Base-by-base conservation (phyloP, 2,797 vertebrate species). In the Chiroxiphia lanceolata region DNA sequence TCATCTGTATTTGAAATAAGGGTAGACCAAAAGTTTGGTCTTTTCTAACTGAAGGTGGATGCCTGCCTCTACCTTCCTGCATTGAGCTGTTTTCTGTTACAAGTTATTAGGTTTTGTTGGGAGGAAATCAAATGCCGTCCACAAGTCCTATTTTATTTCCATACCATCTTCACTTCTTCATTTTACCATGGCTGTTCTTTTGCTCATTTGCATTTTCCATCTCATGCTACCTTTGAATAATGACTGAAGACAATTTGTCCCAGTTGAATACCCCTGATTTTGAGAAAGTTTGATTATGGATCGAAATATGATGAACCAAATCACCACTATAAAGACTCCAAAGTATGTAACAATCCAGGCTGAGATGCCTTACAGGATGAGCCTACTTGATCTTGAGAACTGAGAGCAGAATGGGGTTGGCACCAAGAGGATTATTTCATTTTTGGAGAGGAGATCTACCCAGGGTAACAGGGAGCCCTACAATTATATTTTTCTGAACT, bases 381-480 rank as follows among this genome's bases (percentile, higher is more conserved):
- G 60, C 68, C 48, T 74, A 27, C 56, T 70, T 54, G 63, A 86
- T 74, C 80, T 74, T 18, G 25, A 33, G 71, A 57, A 36, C 0
- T 72, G 67, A 60, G 51, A 79, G 63, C 53, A 83, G 70, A 89
- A 68, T 31, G 42, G 13, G 19, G 3, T 42, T 90, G 95, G 90
- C 85, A 92, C 70, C 31, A 0, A 71, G 0, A 29, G 88, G 86
- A 92, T 95, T 94, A 94, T 77, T 94, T 70, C 31, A 71, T 87
- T 94, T 94, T 64, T 56, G 50, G 90, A 80, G 45, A 84, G 48
- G 22, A 83, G 90, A 85, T 80, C 81, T 79, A 84, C 40, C n/a
- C 81, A 70, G 47, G 51, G 25, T 42, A 70, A 60, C 22, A 7
- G 33, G 63, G 22, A 79, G 25, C 14, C 38, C 38, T 71, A 87